Evolutionary conservation across 2,888 invertebrate species (phyloP).

Genomic region (Muscina levida): DNA sequence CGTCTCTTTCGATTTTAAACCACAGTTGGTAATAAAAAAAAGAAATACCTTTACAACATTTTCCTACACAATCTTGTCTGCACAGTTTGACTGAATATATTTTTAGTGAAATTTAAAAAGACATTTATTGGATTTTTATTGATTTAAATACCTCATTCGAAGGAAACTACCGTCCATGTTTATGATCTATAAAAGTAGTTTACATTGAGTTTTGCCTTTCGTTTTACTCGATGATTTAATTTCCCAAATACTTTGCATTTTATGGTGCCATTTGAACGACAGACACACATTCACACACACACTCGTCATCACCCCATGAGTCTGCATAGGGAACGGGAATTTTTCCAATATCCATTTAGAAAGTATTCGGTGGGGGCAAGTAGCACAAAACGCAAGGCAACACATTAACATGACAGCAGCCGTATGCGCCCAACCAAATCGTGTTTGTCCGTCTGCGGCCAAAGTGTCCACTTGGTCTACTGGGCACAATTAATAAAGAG

Average conservation of each 20-base stretch:
- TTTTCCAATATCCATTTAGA: conserved; percentile 23
- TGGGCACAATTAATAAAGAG: conserved; percentile 32
- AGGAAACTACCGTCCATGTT: conserved; percentile 51
- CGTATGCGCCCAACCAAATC: neutral
- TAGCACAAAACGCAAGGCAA: conserved; percentile 7
- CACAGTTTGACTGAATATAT: conserved; percentile 14
- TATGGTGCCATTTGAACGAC: conserved; percentile 40
- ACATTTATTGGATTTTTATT: conserved; percentile 58
- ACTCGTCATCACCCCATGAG: neutral
- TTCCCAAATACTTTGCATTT: conserved; percentile 46
- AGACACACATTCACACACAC: conserved; percentile 18
- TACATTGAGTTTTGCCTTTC: conserved; percentile 18
- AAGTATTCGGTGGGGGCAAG: conserved; percentile 13
- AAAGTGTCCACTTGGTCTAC: conserved; percentile 25
- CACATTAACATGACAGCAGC: no score
- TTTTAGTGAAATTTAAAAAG: conserved; percentile 33
- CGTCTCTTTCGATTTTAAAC: no score
- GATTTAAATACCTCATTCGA: conserved; percentile 59
- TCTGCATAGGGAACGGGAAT: conserved; percentile 4
- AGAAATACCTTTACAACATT: no score
- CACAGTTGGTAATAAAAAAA: no score
- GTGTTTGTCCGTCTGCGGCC: neutral
- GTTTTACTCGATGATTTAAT: conserved; percentile 44
- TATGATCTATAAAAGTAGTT: conserved; percentile 52
- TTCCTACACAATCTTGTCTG: no score